Percentiles rank a stretch among this genome's conserved stretches.
These are phyloP conservation scores for Drosophila quinaria DNA, from an alignment of 2,888 invertebrate species.

Conservation along the genomic window DNA sequence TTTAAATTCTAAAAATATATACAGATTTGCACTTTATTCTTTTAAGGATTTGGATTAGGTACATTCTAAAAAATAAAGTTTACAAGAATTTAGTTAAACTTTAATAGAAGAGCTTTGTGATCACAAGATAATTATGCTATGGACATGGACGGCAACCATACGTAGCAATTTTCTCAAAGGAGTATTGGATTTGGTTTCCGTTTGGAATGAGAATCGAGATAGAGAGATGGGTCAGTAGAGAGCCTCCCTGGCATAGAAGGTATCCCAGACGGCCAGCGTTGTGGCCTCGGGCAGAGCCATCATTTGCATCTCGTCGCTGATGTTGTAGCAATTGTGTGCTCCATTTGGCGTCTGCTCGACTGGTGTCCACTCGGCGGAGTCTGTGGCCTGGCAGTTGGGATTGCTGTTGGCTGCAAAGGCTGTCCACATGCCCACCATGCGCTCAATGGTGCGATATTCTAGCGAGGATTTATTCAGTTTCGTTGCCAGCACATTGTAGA, in stretches of 20 bases:
- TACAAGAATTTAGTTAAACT: conserved; percentile 10
- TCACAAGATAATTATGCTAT: neutral
- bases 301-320: conserved; percentile 75
- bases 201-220: neutral
- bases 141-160: neutral
- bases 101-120: neutral
- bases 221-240: conserved; percentile 42
- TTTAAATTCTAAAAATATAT: neutral
- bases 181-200: neutral
- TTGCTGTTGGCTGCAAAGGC: conserved; percentile 81
- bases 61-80: neutral
- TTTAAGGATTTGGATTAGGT: neutral
- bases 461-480: conserved; percentile 61
- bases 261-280: conserved; percentile 73
- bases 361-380: conserved; percentile 67
- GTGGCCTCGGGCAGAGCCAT: conserved; percentile 74
- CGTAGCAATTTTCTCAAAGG: neutral
- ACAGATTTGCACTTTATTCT: neutral
- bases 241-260: conserved; percentile 54
- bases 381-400: conserved; percentile 80
- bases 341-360: conserved; percentile 30
- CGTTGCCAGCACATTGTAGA: conserved; percentile 71
- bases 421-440: conserved; percentile 84
- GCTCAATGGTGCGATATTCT: conserved; percentile 82
- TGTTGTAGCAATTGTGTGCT: conserved; percentile 77